Conservation (phyloP, 2,797 vertebrate genomes). For the Hemibagrus guttatus region DNA sequence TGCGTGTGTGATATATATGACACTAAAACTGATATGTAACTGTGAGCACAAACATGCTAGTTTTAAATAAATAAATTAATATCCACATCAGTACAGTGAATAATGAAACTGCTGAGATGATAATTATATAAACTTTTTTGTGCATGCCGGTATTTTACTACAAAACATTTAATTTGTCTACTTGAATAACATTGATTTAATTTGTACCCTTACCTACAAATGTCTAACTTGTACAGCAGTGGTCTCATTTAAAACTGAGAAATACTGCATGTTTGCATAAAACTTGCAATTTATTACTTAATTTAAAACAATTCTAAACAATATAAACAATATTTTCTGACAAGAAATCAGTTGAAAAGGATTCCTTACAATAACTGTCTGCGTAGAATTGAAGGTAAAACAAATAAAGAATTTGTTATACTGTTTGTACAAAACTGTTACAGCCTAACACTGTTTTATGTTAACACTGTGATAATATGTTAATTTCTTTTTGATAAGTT, state of each 20-base stretch:
- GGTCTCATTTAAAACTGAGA: background rate
- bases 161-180: too few relatives aligned
- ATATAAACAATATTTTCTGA: background rate
- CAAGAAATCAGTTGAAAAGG: background rate
- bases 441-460: background rate
- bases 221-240: background rate
- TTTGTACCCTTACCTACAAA: background rate
- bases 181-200: background rate
- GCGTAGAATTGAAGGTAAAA: background rate
- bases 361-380: background rate
- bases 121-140: background rate
- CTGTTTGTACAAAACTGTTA: background rate
- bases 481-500: background rate
- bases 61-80: background rate
- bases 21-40: too few relatives aligned
- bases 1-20: too few relatives aligned
- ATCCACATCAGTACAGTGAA: background rate
- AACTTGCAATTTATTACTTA: too few relatives aligned
- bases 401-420: background rate
- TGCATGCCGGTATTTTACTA: too few relatives aligned
- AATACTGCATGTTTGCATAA: background rate
- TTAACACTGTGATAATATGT: background rate
- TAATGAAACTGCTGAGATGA: background rate
- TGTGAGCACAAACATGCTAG: too few relatives aligned
- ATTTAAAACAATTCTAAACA: too few relatives aligned